Base-by-base conservation (phyloP, 2,113 vertebrate species). In the Cyprinus carpio region DNA sequence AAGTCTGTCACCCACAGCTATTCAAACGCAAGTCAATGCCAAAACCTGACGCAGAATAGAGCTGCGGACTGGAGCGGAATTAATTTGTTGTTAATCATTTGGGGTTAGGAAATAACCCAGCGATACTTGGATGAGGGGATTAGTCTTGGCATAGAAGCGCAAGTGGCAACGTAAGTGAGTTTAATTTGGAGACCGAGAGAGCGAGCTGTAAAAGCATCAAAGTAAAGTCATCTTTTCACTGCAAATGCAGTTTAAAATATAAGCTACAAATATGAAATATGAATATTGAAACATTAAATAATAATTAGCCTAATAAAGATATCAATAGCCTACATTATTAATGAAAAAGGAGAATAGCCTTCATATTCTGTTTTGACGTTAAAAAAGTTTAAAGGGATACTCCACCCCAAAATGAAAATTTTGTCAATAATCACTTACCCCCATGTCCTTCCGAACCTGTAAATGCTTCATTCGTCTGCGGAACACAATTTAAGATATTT, bases 1-100 rank as follows among this genome's bases (percentile, higher is more conserved):
- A 34, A 58, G 49, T 83, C 90, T 93, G 90, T 91, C 93, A 92
- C 89, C 91, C 90, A 88, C 87, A 40, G 87, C 88, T 86, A 88
- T 89, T 89, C 84, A 75, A 74, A 72, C 84, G 64, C 87, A 67
- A 90, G 93, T 51, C 84, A 43, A 87, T 46, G 88, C 88, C 91
- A 94, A 94, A 94, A 93, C 93, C 88, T 92, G 93, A 94, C 92
- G 92, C 91, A 94, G 94, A 94, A 85, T 91, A 40, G 31, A 54
- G 77, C 87, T 56, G 85, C 49, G 46, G 91, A 91, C 92, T 72
- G 93, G 93, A 95, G 91, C 91, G 92, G 94, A 92, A 94, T 86
- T 88, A 88, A 92, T 92, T 89, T 88, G 77, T 74, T 75, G 49
- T 81, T 92, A 91, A 93, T 93, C 58, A 67, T 31, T 75, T 58